Conservation (phyloP, 1,140 invertebrate species). For the Uloborus diversus region DNA sequence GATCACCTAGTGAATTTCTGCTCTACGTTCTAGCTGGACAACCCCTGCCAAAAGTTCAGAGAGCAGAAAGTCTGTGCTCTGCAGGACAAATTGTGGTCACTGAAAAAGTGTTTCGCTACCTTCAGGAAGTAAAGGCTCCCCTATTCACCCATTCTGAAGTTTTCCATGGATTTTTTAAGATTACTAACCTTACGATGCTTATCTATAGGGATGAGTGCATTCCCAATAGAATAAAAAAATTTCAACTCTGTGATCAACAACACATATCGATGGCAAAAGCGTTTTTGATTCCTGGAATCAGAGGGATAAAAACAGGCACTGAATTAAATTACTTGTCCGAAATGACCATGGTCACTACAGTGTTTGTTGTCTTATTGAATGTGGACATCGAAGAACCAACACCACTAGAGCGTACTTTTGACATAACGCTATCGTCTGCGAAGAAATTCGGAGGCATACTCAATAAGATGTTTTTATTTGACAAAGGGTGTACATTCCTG, state of each 20-base stretch:
- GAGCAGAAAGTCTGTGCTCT: constrained; percentile 7
- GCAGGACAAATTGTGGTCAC: constrained; percentile 29
- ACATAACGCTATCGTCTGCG: background rate
- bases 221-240: background rate
- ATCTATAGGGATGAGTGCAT: background rate
- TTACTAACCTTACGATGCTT: background rate
- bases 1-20: constrained; percentile 12
- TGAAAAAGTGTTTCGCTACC: background rate
- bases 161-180: too few relatives aligned
- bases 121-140: background rate
- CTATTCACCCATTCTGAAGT: too few relatives aligned
- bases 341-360: constrained; percentile 6
- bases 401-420: constrained; percentile 1
- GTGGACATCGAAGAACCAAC: background rate
- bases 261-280: constrained; percentile 6
- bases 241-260: background rate
- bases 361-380: background rate
- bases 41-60: background rate
- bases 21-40: constrained; percentile 18
- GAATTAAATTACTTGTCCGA: constrained; percentile 31
- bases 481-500: constrained; percentile 43
- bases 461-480: constrained; percentile 33
- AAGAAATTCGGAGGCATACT: constrained; percentile 4
- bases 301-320: background rate
- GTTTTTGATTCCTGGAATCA: constrained; percentile 6